Evolutionary conservation across 2,888 invertebrate species (phyloP), one percentile per base, ranked within the genome.

Genomic region (Orthonychiurus folsomi): DNA sequence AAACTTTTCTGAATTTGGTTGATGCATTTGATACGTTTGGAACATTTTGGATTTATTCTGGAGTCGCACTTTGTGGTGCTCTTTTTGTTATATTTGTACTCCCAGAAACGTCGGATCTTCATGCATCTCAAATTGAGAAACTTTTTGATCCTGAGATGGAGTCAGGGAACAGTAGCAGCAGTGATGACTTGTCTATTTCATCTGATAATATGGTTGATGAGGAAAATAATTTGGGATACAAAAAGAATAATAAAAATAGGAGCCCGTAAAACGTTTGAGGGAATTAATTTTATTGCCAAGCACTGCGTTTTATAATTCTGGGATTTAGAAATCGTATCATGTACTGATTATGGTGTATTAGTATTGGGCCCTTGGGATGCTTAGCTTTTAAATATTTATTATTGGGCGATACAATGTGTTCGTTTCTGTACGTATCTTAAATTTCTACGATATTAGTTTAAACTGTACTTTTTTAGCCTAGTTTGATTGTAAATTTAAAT

Each of bases 1-100:
- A 72, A 59, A 69, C 67, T 0, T 72, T 72, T 26, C 56, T 71
- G 21, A 48, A 67, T 55, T 64, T 66, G 62, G 62, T 72, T 18
- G 67, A 69, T 2, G 9, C 62, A 21, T 59, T 72, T 1, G 66
- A 72, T 47, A 67, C 72, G 3, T 64, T 66, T 24, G 72, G 72
- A n/a, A 70, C 70, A 1, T 72, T 72, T 64, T 70, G 71, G 70
- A 56, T 69, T 18, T 72, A 72, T 60, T 61, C 66, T 1, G 60
- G 48, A 1, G 64, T 67, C 12, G 62, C 66, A 0, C 62, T 66
- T 3, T 15, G 66, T 48, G 72, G 69, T 0, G 66, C 64, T 1
- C 2, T 70, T 3, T 71, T 72, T 62, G 72, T 72, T 1, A 48
- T 62, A 2, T 5, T 66, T 18, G 56, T 63, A 15, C 69, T 72